phyloP scores from a whole-genome alignment of 2,888 invertebrate genomes.

The Onchidella celtica region DNA sequence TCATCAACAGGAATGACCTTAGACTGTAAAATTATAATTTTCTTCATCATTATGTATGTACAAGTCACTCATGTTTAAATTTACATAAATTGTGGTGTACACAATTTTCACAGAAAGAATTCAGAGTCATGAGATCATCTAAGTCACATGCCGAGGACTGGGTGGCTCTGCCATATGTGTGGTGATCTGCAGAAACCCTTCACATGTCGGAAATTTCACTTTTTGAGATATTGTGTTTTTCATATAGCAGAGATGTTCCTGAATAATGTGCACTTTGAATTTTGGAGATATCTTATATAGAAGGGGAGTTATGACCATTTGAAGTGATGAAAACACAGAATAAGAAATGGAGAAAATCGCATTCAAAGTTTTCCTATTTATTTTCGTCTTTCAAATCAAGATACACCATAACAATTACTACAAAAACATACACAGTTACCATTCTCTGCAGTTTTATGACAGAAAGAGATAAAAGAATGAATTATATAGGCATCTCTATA shows the following conservation, averaged over 20 bases:
- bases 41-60: no score
- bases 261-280: neutral
- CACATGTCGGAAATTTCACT: constrained; percentile 12
- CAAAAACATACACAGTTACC: neutral
- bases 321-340: neutral
- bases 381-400: neutral
- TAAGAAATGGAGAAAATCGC: neutral
- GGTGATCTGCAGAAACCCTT: constrained; percentile 1
- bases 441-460: neutral
- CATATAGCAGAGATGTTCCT: neutral
- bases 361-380: neutral
- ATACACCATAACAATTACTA: neutral
- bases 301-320: neutral
- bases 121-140: no score
- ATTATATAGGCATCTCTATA: neutral
- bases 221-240: neutral
- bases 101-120: no score
- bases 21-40: no score
- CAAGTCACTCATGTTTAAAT: no score
- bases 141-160: no score
- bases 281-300: neutral
- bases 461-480: neutral
- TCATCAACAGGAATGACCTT: no score
- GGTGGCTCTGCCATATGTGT: no score
- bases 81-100: no score